Percentiles rank a stretch among this genome's conserved stretches.
Evolutionary conservation across 2,113 vertebrate genomes (phyloP).

Genomic region (Penelope pileata): DNA sequence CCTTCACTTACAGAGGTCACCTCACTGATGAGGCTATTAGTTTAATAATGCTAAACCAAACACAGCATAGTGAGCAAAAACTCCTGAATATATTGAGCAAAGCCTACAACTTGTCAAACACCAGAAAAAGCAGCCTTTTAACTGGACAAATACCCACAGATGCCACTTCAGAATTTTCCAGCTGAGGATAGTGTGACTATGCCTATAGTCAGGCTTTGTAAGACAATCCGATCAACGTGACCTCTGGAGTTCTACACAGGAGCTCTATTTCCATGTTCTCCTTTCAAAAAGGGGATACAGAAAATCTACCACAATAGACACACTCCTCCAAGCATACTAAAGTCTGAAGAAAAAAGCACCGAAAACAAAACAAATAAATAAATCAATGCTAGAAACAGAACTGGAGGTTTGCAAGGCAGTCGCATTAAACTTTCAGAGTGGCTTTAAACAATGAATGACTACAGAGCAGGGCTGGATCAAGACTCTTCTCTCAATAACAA

Average conservation of each 20-base stretch:
- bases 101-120: background rate
- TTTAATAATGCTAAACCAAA: background rate
- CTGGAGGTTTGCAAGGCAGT: background rate
- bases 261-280: background rate
- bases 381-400: background rate
- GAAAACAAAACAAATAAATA: background rate
- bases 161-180: background rate
- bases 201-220: background rate
- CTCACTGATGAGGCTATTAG: background rate
- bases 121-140: background rate
- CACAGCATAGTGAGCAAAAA: background rate
- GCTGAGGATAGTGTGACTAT: background rate
- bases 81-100: rapidly evolving
- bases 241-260: background rate
- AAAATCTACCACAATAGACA: background rate
- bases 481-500: background rate
- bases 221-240: background rate
- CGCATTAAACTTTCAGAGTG: background rate
- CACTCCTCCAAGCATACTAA: background rate
- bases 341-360: background rate
- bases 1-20: background rate
- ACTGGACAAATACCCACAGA: background rate
- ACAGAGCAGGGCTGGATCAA: background rate
- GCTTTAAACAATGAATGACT: background rate
- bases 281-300: background rate